Evolutionary conservation across 2,797 vertebrate species (phyloP).

Genomic region (Epinephelus coioides): DNA sequence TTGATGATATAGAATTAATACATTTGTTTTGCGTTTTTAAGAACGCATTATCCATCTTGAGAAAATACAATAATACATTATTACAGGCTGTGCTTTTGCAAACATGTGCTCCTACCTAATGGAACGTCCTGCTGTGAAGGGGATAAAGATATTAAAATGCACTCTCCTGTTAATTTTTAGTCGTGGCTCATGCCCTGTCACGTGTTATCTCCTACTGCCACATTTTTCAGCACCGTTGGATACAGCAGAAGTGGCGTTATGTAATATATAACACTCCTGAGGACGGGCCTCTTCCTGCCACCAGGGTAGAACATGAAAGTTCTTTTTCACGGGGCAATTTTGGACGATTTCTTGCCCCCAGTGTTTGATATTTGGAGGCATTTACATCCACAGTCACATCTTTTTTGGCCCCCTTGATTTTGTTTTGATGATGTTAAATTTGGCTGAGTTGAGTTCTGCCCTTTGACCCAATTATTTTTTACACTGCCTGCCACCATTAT

Average conservation of each 20-base stretch:
- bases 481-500: conserved; percentile 7
- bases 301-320: too few species aligned
- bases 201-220: conserved; percentile 22
- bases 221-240: conserved; percentile 16
- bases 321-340: too few species aligned
- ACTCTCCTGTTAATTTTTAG: conserved; percentile 18
- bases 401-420: too few species aligned
- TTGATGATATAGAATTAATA: conserved; percentile 10
- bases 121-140: conserved; percentile 29
- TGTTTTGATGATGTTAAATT: too few species aligned
- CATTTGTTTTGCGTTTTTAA: conserved; percentile 4
- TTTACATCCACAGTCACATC: too few species aligned
- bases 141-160: conserved; percentile 28
- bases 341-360: too few species aligned
- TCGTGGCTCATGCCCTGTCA: neutral
- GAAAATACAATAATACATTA: conserved; percentile 2
- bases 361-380: too few species aligned
- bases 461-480: too few species aligned
- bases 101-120: conserved; percentile 31
- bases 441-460: too few species aligned
- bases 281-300: neutral
- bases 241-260: conserved; percentile 21
- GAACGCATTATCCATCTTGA: neutral
- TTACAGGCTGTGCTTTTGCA: conserved; percentile 14
- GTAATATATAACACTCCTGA: conserved; percentile 23